Evolutionary conservation across 2,797 vertebrate species (phyloP).

Genomic region (Syndactyla subalaris): DNA sequence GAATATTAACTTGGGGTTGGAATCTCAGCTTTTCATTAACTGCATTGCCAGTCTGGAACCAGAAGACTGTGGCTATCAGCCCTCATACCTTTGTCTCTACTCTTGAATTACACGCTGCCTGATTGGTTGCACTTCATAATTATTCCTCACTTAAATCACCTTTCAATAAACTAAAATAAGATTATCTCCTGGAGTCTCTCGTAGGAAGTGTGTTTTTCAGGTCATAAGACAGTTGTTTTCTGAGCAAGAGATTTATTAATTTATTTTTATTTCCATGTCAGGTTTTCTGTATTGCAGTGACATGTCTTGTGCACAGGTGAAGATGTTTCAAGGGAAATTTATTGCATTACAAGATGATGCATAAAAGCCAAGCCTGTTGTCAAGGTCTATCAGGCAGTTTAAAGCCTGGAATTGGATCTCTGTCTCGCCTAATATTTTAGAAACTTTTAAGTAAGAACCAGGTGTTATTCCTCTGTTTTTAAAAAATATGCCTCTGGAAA

Average conservation of each 20-base stretch:
- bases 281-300: not conserved
- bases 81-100: not conserved
- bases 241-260: not conserved
- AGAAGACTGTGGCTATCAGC: not conserved
- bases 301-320: not conserved
- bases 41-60: not conserved
- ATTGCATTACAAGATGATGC: not conserved
- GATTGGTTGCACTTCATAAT: not conserved
- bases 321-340: not conserved
- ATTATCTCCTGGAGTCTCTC: not conserved
- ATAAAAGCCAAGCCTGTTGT: not conserved
- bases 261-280: not conserved
- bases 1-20: constrained; percentile 29
- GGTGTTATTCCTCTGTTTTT: not conserved
- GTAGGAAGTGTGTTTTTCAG: not conserved
- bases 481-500: not conserved
- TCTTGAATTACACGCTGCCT: not conserved
- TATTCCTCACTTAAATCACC: constrained; percentile 23
- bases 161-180: constrained; percentile 13
- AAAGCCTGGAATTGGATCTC: not conserved
- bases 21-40: constrained; percentile 21
- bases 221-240: not conserved
- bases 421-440: not conserved
- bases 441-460: not conserved
- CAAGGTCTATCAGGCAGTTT: not conserved